Evolutionary conservation across 2,113 vertebrate species (phyloP).

Genomic region (Microcebus lehilahytsara): DNA sequence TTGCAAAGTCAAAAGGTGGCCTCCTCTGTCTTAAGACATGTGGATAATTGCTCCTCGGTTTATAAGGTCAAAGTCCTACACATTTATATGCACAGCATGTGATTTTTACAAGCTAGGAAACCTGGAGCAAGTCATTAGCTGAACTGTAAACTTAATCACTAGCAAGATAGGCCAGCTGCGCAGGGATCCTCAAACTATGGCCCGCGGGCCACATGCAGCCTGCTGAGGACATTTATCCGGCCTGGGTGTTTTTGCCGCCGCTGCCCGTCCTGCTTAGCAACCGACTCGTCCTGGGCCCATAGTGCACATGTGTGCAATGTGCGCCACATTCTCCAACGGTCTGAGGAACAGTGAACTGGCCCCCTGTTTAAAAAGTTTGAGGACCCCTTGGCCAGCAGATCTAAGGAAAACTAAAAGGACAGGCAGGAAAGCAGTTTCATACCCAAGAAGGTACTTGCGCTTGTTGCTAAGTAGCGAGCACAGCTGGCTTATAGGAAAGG

Average conservation of each 20-base stretch:
- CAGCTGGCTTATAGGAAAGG: not conserved
- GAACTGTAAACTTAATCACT: conserved; percentile 62
- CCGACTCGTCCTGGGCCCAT: too few species aligned
- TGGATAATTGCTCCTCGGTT: conserved; percentile 37
- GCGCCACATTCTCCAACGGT: too few species aligned
- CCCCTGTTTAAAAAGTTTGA: too few species aligned
- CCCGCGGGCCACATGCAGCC: too few species aligned
- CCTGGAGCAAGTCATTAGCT: conserved; percentile 46
- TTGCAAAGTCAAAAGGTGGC: conserved; percentile 53
- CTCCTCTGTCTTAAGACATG: not conserved
- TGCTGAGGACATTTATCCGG: too few species aligned
- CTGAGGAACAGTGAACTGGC: too few species aligned
- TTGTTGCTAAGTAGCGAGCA: not conserved
- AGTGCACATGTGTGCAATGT: too few species aligned
- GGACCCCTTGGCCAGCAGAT: not conserved
- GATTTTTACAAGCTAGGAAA: conserved; percentile 55
- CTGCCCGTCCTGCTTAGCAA: too few species aligned
- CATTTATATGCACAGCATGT: not conserved
- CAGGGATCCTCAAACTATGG: too few species aligned
- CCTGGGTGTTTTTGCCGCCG: too few species aligned
- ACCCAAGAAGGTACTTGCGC: not conserved
- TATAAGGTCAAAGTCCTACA: conserved; percentile 53
- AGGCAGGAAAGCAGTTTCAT: not conserved
- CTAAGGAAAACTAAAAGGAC: conserved; percentile 33
- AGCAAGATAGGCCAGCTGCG: not conserved